A percentile compares a stretch with the other conserved stretches of the same genome.
Evolutionary conservation across 2,888 invertebrate species (phyloP).

Genomic region (Tipula helvola): DNA sequence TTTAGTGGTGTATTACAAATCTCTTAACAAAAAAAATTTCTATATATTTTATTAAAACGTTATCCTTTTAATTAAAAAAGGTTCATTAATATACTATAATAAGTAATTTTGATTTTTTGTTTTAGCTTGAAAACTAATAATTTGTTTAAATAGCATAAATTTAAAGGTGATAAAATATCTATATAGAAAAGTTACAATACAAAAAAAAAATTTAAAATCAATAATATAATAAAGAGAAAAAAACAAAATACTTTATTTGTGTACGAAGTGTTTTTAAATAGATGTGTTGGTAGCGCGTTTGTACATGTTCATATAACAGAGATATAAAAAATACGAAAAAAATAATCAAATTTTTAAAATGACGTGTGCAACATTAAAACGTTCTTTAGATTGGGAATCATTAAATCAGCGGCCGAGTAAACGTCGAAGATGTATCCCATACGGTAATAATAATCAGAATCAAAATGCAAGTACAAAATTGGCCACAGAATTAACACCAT

Average conservation of each 20-base stretch:
- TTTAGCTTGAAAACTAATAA: background rate
- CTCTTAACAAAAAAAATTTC: background rate
- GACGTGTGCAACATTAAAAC: conserved; percentile 97
- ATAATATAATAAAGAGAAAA: background rate
- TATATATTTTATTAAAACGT: background rate
- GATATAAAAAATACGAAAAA: background rate
- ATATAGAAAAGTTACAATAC: background rate
- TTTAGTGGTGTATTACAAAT: background rate
- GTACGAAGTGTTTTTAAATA: background rate
- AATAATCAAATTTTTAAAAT: conserved; percentile 42
- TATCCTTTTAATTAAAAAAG: background rate
- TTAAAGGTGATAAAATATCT: background rate
- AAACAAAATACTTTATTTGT: conserved; percentile 4
- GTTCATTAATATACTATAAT: background rate
- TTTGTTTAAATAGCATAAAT: background rate
- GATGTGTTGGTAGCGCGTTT: background rate
- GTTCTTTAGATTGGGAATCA: conserved; percentile 91
- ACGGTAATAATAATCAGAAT: conserved; percentile 47
- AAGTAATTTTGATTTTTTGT: background rate
- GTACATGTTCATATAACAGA: background rate
- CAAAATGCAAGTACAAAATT: conserved; percentile 24
- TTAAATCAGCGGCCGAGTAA: conserved; percentile 79
- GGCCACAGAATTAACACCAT: conserved; percentile 48
- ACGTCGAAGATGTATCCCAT: conserved; percentile 81
- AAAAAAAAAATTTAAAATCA: background rate